Conservation (phyloP, 2,113 vertebrate species). For the Crotalus tigris region DNA sequence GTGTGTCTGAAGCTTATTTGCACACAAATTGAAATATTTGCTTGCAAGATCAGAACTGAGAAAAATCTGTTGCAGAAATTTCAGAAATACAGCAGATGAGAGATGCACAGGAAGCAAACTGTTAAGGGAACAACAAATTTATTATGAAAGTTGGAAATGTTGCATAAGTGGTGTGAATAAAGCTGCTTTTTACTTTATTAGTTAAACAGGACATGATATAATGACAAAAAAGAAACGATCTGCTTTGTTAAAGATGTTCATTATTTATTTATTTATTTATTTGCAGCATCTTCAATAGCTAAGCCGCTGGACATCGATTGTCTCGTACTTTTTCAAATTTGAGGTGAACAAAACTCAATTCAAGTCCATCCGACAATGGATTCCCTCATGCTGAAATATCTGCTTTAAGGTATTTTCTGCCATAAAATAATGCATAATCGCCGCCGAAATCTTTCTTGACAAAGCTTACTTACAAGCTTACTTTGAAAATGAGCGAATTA, state of each 20-base stretch:
- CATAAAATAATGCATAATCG: neutral
- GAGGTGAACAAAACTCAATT: neutral
- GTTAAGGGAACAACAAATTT: neutral
- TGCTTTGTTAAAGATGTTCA: neutral
- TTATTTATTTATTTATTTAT: neutral
- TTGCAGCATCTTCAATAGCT: neutral
- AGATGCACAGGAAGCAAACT: neutral
- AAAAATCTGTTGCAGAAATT: neutral
- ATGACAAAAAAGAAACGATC: neutral
- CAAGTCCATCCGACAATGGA: neutral
- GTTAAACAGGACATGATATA: neutral
- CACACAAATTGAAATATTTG: neutral
- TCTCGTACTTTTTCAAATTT: neutral
- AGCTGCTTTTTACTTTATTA: neutral
- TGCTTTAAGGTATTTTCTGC: neutral
- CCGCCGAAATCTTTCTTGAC: neutral
- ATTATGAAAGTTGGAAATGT: neutral
- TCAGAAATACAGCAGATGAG: neutral
- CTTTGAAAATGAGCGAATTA: neutral
- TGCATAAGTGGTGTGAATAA: neutral
- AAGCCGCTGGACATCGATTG: neutral
- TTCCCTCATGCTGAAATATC: neutral
- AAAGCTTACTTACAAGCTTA: neutral
- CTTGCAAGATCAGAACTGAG: neutral
- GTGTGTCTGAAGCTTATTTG: neutral